A percentile compares a stretch with the other conserved stretches of the same genome.
These are phyloP conservation scores for Oreonectes daqikongensis DNA, from an alignment of 2,797 vertebrate genomes.

Conservation along the genomic window DNA sequence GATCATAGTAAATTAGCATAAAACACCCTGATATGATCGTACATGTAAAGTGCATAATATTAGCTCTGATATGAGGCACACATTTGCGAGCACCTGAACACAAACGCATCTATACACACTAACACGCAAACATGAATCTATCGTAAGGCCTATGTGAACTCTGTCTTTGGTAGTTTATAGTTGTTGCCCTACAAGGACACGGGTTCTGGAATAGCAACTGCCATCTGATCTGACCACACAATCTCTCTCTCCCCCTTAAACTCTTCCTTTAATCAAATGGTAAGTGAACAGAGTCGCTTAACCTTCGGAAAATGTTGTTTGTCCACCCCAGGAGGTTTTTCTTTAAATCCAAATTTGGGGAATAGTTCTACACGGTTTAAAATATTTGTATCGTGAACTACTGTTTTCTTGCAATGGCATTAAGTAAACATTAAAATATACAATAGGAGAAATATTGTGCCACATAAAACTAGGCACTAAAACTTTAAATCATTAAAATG, in stretches of 20 bases:
- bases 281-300: too few relatives aligned
- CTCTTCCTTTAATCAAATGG: conserved; percentile 42
- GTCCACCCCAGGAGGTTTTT: too few relatives aligned
- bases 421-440: too few relatives aligned
- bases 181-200: conserved; percentile 83
- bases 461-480: too few relatives aligned
- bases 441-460: too few relatives aligned
- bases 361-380: too few relatives aligned
- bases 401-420: too few relatives aligned
- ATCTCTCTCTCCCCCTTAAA: conserved; percentile 53
- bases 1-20: neutral
- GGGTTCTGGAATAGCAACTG: conserved; percentile 86
- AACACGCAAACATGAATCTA: conserved; percentile 10
- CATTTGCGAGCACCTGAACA: neutral
- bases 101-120: conserved; percentile 6
- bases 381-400: too few relatives aligned
- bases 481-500: too few relatives aligned
- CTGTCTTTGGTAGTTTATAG: conserved; percentile 78
- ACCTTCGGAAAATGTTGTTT: too few relatives aligned
- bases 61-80: neutral
- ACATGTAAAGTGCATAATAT: neutral
- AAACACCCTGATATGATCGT: neutral
- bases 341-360: too few relatives aligned
- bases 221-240: conserved; percentile 73
- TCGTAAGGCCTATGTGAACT: conserved; percentile 28